Base-by-base conservation (phyloP, 2,797 vertebrate genomes). In the Poecilia velifera region DNA sequence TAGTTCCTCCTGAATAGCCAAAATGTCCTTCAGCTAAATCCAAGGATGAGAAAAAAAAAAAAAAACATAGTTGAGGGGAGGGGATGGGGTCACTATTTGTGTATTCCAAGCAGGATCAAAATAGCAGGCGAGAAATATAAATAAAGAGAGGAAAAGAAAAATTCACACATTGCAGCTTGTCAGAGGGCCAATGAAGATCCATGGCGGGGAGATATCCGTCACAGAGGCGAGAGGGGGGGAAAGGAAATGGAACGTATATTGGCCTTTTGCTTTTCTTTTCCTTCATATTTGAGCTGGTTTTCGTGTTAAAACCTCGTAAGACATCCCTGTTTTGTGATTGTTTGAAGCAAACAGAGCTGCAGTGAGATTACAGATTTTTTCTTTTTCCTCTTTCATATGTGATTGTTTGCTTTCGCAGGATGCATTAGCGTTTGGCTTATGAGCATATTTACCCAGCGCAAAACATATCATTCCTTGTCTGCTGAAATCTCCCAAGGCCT, bases 91-190 rank as follows among this genome's bases (percentile, higher is more conserved):
- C 94, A 94, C 96, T 97, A 95, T 96, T 97, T 96, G 95, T 93
- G 95, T 97, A 97, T 97, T 97, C 96, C 95, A 94, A 95, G 95
- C 96, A 96, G 95, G 96, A 97, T 97, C 96, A 94, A 97, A 97
- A 97, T 96, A 96, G 96, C 95, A 96, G 93, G 94, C 89, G 92
- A 96, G 94, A 94, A 94, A 96, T 95, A 96, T 95, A 96, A 97
- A 97, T 97, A 97, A 96, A 97, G 94, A 96, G 92, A 95, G 96
- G 95, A 96, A 97, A 97, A 96, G 95, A 96, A 95, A 96, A 96
- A 95, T 97, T 97, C 95, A 96, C 92, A 91, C 95, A 96, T 95
- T 94, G 90, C 94, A 94, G 95, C 94, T 95, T 97, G 96, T 96
- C 96, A 96, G 94, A 91, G 81, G 92, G 94, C 94, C 96, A 96